phyloP scores from a whole-genome alignment of 2,797 vertebrate species.

The Neosilurus hyrtlii region DNA sequence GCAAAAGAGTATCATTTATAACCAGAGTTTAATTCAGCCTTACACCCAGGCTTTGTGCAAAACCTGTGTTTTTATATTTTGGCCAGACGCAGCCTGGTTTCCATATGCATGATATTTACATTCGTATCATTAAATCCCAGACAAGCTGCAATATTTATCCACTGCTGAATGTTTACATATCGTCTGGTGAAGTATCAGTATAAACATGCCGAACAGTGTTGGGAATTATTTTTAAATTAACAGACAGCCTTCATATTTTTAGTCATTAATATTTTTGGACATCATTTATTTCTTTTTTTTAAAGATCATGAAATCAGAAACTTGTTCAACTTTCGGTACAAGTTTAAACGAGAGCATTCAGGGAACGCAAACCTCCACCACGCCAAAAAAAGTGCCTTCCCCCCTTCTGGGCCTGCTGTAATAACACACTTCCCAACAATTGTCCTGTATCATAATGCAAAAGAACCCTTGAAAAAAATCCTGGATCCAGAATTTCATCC shows the following conservation, averaged over 20 bases:
- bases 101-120: neutral
- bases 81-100: neutral
- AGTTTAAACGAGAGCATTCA: neutral
- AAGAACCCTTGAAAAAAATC: no score
- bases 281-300: no score
- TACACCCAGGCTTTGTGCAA: neutral
- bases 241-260: neutral
- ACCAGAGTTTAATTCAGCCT: neutral
- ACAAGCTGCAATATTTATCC: neutral
- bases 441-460: no score
- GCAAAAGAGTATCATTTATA: conserved; percentile 2
- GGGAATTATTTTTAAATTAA: neutral
- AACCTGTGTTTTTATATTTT: neutral
- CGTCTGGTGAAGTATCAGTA: neutral
- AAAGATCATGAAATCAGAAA: neutral
- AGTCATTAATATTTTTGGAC: neutral
- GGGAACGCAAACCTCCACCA: no score
- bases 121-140: neutral
- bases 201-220: neutral
- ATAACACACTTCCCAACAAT: no score
- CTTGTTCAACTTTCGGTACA: neutral
- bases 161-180: no score
- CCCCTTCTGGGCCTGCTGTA: no score
- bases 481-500: no score
- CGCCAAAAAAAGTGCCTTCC: no score